Percentiles rank a stretch among this genome's conserved stretches.
phyloP scores from a whole-genome alignment of 92 coral and sea anemone species.

The Zoanthus sansibaricus region DNA sequence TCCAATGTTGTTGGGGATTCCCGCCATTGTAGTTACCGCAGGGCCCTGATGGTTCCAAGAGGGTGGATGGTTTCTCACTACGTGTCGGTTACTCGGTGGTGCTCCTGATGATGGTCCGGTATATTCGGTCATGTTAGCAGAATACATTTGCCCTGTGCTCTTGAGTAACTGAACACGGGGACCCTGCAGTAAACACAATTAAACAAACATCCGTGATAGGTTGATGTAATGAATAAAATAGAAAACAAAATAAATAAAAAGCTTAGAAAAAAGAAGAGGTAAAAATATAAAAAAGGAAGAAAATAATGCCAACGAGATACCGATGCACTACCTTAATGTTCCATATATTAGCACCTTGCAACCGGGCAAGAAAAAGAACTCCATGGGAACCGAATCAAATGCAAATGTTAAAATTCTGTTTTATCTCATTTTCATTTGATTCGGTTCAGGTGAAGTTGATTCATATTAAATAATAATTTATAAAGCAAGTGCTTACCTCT shows the following conservation, averaged over 20 bases:
- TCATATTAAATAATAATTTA: not conserved
- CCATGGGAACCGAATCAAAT: not conserved
- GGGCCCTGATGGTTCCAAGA: constrained; percentile 44
- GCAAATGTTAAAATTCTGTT: not conserved
- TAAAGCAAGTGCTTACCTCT: constrained; percentile 67
- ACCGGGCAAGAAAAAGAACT: too few species aligned
- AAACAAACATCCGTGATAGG: not conserved
- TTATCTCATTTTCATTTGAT: too few species aligned
- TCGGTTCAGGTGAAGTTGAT: too few species aligned
- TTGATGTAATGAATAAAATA: not conserved
- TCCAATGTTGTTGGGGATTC: constrained; percentile 25
- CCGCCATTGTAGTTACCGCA: constrained; percentile 34
- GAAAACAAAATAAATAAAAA: not conserved
- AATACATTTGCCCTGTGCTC: constrained; percentile 41
- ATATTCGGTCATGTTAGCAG: constrained; percentile 29
- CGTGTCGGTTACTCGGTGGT: constrained; percentile 38
- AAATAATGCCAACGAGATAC: not conserved
- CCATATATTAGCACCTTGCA: too few species aligned
- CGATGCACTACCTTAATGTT: too few species aligned
- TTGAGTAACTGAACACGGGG: constrained; percentile 45
- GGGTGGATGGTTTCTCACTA: constrained; percentile 45
- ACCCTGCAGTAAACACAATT: constrained; percentile 1
- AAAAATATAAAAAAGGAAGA: not conserved
- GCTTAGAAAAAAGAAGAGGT: not conserved
- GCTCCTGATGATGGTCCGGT: constrained; percentile 23